These are phyloP conservation scores for Aix galericulata DNA, from an alignment of 2,113 vertebrate species.

Conservation along the genomic window DNA sequence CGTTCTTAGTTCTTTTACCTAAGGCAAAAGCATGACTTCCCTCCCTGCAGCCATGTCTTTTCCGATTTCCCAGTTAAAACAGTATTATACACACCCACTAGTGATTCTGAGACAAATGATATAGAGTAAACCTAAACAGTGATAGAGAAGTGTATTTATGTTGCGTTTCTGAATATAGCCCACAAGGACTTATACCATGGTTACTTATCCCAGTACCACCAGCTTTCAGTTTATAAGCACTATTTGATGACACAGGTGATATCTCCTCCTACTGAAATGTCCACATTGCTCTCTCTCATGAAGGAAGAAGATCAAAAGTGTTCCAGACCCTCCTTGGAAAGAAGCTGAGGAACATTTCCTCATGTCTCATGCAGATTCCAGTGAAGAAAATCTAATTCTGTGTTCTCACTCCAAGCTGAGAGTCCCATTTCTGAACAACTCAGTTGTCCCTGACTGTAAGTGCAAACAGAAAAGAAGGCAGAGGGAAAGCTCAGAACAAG, in stretches of 20 bases:
- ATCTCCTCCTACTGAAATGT: not conserved
- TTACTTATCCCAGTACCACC: not conserved
- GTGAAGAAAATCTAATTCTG: not conserved
- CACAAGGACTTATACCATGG: rapidly evolving
- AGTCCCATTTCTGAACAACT: not conserved
- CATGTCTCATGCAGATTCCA: not conserved
- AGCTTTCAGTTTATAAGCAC: not conserved
- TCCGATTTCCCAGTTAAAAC: not conserved
- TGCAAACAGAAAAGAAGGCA: not conserved
- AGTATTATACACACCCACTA: not conserved
- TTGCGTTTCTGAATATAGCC: not conserved
- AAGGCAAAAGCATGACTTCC: not conserved
- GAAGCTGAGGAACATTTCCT: not conserved
- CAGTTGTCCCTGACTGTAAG: not conserved
- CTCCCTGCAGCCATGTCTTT: not conserved
- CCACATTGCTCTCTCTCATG: not conserved
- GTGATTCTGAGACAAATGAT: not conserved
- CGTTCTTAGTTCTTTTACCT: not conserved
- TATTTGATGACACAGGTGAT: not conserved
- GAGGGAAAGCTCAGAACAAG: not conserved
- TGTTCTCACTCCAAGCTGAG: not conserved
- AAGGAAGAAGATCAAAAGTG: not conserved
- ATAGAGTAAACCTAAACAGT: not conserved
- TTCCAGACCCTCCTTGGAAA: not conserved
- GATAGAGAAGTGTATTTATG: not conserved